phyloP scores from a whole-genome alignment of 2,888 invertebrate genomes.

The Nesidiocoris tenuis region DNA sequence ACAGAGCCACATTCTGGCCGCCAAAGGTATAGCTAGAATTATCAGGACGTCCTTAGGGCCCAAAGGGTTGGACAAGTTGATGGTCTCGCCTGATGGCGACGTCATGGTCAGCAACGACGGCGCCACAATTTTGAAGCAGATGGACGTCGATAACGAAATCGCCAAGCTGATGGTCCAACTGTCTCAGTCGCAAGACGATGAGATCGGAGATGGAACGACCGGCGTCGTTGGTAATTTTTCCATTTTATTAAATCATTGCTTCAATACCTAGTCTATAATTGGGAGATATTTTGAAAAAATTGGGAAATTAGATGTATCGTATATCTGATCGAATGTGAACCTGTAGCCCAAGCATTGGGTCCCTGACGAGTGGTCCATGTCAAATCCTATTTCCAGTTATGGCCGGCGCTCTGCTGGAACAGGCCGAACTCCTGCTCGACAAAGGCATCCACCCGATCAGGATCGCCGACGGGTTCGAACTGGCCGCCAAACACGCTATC shows the following conservation, averaged over 20 bases:
- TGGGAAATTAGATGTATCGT: too few relatives aligned
- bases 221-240: slow-evolving; percentile 89
- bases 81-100: slow-evolving; percentile 91
- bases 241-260: too few relatives aligned
- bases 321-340: too few relatives aligned
- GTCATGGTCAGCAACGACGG: slow-evolving; percentile 50
- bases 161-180: slow-evolving; percentile 97
- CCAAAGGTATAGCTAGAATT: slow-evolving; percentile 84
- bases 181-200: slow-evolving; percentile 98
- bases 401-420: slow-evolving; percentile 88
- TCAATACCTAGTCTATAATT: background rate
- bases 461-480: slow-evolving; percentile 97
- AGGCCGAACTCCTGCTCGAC: slow-evolving; percentile 88
- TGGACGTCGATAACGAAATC: slow-evolving; percentile 99
- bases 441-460: slow-evolving; percentile 98
- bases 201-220: slow-evolving; percentile 99
- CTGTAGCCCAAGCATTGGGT: too few relatives aligned
- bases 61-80: slow-evolving; percentile 95
- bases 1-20: slow-evolving; percentile 97
- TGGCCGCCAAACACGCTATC: slow-evolving; percentile 88
- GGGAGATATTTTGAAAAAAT: too few relatives aligned
- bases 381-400: slow-evolving; percentile 58
- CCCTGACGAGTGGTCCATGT: background rate
- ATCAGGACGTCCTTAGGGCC: slow-evolving; percentile 94
- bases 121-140: slow-evolving; percentile 65